Evolutionary conservation across 1,140 invertebrate species (phyloP), one percentile per base, ranked within the genome.

Genomic region (Anadara kagoshimensis): DNA sequence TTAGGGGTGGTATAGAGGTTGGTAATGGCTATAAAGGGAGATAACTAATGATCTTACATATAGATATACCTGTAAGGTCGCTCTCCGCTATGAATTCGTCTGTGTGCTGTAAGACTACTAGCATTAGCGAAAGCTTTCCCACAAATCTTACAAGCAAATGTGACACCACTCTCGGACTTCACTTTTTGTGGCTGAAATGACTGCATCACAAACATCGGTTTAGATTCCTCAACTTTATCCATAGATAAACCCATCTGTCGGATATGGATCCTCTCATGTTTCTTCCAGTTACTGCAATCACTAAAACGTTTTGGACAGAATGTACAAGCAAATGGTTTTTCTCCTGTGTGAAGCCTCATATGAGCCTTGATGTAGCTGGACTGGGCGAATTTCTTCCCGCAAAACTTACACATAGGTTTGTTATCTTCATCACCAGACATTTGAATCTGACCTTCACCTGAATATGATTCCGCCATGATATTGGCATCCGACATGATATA

Each of bases 261-360:
- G 14, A 88, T 89, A 78, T 91, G 90, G 8, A 88, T 86, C 10
- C 88, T 81, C 22, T 88, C 83, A 76, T 91, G 90, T 56, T 88
- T 87, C 69, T 88, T 88, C 76, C 90, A 85, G 69, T 90, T 88
- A 26, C 88, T 88, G 16, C 87, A 79, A 43, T 86, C 82, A 36
- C 86, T 82, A 77, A 91, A 91, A 7, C 86, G 82, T 61, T 89
- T 86, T 5, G 83, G 82, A 76, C 90, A 91, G 22, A 88, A 84
- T 11, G 86, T 83, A 73, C 90, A 91, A 16, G 81, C 72, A 63
- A 85, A 87, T 14, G 85, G 86, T 62, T 84, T 86, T 45, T 86
- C 84, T 22, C 84, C 84, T 0, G 83, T 86, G 84, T 98, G 97
- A 0, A 96, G 97, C 84, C 97, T 96, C 69, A 83, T 82, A 51